These are phyloP conservation scores for Bubalus kerabau DNA, from an alignment of 2,113 vertebrate species.

Conservation along the genomic window DNA sequence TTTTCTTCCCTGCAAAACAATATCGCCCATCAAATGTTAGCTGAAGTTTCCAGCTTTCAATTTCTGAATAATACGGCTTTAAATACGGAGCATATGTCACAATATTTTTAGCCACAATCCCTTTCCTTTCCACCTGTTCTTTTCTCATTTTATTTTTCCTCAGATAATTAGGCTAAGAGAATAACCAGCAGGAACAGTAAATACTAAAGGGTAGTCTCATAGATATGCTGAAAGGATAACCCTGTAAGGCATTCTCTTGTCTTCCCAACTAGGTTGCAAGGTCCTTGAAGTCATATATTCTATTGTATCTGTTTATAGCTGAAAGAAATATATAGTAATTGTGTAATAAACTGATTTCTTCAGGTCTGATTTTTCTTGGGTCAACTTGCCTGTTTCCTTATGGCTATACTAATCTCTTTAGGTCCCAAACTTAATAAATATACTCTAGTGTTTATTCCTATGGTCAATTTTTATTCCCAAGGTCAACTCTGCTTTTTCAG, in stretches of 20 bases:
- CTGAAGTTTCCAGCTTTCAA: neutral
- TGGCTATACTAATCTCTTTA: neutral
- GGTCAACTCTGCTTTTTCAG: neutral
- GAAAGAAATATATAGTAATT: neutral
- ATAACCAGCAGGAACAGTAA: neutral
- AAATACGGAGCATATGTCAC: neutral
- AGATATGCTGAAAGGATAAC: neutral
- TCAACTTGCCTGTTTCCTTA: neutral
- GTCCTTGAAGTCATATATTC: neutral
- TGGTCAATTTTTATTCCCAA: neutral
- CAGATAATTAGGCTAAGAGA: conserved; percentile 17
- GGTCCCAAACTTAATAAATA: neutral
- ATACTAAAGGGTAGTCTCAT: neutral
- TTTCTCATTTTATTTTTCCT: neutral
- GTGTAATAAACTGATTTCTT: neutral
- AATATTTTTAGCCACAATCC: neutral
- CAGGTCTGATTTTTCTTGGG: neutral
- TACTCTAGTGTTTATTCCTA: neutral
- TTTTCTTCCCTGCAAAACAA: neutral
- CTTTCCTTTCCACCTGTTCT: neutral
- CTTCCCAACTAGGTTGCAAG: neutral
- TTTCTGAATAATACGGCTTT: neutral
- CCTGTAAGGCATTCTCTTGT: neutral
- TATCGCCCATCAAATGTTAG: neutral
- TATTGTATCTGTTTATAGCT: neutral